These are phyloP conservation scores for Macheiramphus alcinus DNA, from an alignment of 2,113 vertebrate genomes.

Conservation along the genomic window DNA sequence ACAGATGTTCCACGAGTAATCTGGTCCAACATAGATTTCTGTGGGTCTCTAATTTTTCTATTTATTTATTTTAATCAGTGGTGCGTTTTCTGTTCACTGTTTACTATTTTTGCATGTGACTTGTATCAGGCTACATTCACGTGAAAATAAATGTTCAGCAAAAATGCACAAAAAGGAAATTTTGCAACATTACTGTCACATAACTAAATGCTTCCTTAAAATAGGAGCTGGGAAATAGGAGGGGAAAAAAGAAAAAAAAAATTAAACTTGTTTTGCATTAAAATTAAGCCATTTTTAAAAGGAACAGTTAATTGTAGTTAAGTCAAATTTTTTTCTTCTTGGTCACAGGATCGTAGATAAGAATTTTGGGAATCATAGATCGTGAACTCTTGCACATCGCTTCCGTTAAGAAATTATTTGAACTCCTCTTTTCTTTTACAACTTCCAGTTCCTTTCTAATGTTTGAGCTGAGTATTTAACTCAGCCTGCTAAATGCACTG, in stretches of 20 bases:
- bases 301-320: not conserved
- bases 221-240: not conserved
- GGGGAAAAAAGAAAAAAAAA: not conserved
- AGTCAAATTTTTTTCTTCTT: not conserved
- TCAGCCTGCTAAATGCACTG: not conserved
- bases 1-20: not conserved
- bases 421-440: not conserved
- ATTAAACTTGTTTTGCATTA: not conserved
- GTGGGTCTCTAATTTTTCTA: not conserved
- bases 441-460: not conserved
- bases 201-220: conserved; percentile 4
- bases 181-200: not conserved
- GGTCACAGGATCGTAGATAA: not conserved
- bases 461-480: not conserved
- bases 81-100: not conserved
- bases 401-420: not conserved
- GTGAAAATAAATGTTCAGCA: not conserved
- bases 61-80: not conserved
- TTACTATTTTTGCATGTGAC: not conserved
- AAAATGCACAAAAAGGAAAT: not conserved
- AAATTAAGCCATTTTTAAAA: not conserved
- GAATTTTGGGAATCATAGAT: not conserved
- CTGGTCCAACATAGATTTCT: not conserved
- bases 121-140: not conserved
- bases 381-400: not conserved